phyloP scores from a whole-genome alignment of 1,140 invertebrate species.

The Hermetia illucens region DNA sequence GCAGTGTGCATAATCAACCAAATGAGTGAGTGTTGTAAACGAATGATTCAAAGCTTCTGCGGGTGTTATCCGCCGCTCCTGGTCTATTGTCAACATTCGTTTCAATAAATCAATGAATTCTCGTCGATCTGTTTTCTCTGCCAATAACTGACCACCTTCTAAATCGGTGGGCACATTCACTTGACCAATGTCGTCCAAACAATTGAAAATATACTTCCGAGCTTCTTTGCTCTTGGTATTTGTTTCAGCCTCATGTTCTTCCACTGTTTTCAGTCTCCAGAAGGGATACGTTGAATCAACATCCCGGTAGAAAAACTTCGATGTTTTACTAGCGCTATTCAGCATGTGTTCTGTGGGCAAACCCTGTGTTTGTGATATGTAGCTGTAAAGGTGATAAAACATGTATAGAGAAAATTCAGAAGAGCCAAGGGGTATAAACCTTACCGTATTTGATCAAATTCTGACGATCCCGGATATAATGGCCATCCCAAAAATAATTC shows the following conservation, averaged over 20 bases:
- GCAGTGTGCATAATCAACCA: slow-evolving; percentile 92
- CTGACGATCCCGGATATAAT: slow-evolving; percentile 96
- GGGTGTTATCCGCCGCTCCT: slow-evolving; percentile 88
- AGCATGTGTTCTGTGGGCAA: slow-evolving; percentile 96
- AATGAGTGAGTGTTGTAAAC: slow-evolving; percentile 83
- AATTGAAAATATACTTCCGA: slow-evolving; percentile 99
- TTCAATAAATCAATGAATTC: slow-evolving; percentile 96
- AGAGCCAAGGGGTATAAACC: not conserved
- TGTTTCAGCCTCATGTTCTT: slow-evolving; percentile 96
- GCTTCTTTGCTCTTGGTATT: slow-evolving; percentile 99
- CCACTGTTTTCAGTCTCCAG: slow-evolving; percentile 94
- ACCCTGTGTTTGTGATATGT: slow-evolving; percentile 60
- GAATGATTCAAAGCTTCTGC: slow-evolving; percentile 90
- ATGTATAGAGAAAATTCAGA: not conserved
- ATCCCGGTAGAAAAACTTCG: slow-evolving; percentile 96
- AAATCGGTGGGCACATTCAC: slow-evolving; percentile 95
- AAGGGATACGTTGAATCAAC: slow-evolving; percentile 94
- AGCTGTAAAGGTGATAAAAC: slow-evolving; percentile 21
- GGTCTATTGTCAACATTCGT: slow-evolving; percentile 95
- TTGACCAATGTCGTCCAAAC: slow-evolving; percentile 95
- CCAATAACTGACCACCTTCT: slow-evolving; percentile 85
- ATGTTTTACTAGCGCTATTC: slow-evolving; percentile 96
- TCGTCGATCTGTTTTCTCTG: slow-evolving; percentile 88
- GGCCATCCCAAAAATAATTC: slow-evolving; percentile 99
- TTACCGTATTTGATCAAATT: slow-evolving; percentile 96